Evolutionary conservation across 1,140 invertebrate species (phyloP).

Genomic region (Drepana arcuata): DNA sequence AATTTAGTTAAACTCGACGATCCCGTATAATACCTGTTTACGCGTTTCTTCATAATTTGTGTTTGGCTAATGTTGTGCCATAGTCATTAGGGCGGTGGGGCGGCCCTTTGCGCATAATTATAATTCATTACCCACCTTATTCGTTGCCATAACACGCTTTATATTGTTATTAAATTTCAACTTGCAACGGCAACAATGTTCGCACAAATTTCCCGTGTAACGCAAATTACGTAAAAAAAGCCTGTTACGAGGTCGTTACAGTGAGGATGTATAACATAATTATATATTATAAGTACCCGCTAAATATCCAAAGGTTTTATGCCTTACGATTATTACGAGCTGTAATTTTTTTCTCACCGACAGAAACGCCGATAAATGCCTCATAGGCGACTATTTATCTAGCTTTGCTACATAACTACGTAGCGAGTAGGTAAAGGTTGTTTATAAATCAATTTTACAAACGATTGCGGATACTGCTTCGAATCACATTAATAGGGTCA

Average conservation of each 20-base stretch:
- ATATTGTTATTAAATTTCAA: constrained; percentile 23
- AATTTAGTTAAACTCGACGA: constrained; percentile 30
- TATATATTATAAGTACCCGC: not conserved
- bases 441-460: constrained; percentile 47
- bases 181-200: too few relatives aligned
- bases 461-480: constrained; percentile 33
- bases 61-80: constrained; percentile 42
- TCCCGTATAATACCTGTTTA: constrained; percentile 50
- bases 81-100: constrained; percentile 32
- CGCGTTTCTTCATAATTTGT: constrained; percentile 48
- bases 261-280: not conserved
- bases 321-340: not conserved
- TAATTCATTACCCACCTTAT: constrained; percentile 46
- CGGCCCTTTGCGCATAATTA: constrained; percentile 30
- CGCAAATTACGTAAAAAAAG: constrained; percentile 1
- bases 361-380: not conserved
- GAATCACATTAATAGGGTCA: constrained; percentile 51
- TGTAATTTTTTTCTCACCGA: constrained; percentile 2
- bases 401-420: too few relatives aligned
- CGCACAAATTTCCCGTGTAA: too few relatives aligned
- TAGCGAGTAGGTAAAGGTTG: too few relatives aligned
- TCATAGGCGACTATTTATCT: too few relatives aligned
- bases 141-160: constrained; percentile 18
- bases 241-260: not conserved
- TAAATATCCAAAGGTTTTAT: not conserved